Evolutionary conservation across 2,888 invertebrate species (phyloP), one percentile per base, ranked within the genome.

Genomic region (Polydrusus pterygomalis): DNA sequence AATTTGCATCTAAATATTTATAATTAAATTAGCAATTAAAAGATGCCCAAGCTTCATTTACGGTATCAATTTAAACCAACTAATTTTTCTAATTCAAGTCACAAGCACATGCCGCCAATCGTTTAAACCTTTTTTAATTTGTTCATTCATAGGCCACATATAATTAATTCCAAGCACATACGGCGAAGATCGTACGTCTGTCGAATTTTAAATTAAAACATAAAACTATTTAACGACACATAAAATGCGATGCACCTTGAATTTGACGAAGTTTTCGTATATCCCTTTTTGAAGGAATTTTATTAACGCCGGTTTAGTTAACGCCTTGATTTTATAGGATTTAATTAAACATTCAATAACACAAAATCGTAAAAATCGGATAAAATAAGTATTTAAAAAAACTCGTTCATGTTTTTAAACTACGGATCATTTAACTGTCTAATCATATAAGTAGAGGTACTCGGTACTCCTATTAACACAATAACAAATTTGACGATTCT

Each of bases 151-250:
- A 38, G 8, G 17, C 15, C 9, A 34, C 34, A 34, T 25, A 34
- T 38, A 58, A 58, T 58, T 58, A 58, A 58, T 58, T 58, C 34
- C 34, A 58, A 15, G 34, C 58, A 58, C 58, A 38, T 58, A 25
- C 58, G 34, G 58, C 15, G 9, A 9, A 34, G 58, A 58, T 58
- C 58, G 58, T 38, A 58, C 34, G 34, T 58, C 34, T 34, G 15
- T 8, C 7, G 58, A 58, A 58, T 58, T 34, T 58, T 58, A 58
- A 58, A 58, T 58, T 58, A 58, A 58, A 58, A 58, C 58, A 58
- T 58, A 58, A 58, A 58, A 58, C 34, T 34, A 58, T 34, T 58
- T 58, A 51, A 58, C 17, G 58, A 58, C 34, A 58, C 17, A 58
- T 58, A 58, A 58, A 34, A 6, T 34, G 15, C 9, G 8, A 34